Evolutionary conservation across 2,113 vertebrate species (phyloP).

Genomic region (Athene cunicularia): DNA sequence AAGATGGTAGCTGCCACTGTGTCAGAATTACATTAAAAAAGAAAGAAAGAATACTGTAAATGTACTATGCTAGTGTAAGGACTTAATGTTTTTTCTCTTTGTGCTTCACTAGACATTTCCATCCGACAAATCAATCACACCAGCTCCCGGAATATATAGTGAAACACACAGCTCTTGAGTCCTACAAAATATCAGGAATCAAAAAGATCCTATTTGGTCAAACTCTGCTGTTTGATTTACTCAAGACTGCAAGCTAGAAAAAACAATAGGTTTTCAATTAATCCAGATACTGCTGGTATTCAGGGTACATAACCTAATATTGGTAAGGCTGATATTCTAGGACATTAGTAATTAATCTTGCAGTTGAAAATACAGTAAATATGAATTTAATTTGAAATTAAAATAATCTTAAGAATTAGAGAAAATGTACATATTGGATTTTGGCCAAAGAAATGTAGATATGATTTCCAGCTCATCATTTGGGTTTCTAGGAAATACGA

Average conservation of each 20-base stretch:
- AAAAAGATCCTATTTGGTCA: slow-evolving; percentile 79
- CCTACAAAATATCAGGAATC: slow-evolving; percentile 56
- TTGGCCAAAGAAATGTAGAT: not conserved
- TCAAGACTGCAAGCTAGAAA: not conserved
- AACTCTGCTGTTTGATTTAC: slow-evolving; percentile 69
- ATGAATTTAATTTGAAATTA: not conserved
- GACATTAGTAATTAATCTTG: not conserved
- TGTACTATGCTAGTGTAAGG: not conserved
- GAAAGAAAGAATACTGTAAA: not conserved
- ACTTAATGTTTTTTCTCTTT: slow-evolving; percentile 29
- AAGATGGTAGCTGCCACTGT: not conserved
- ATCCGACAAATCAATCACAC: slow-evolving; percentile 73
- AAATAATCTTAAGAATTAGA: not conserved
- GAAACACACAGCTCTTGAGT: slow-evolving; percentile 73
- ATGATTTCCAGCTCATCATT: not conserved
- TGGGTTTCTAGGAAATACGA: not conserved
- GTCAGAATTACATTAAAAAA: not conserved
- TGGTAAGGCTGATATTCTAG: not conserved
- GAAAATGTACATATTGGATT: not conserved
- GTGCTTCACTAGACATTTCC: slow-evolving; percentile 76
- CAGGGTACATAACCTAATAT: not conserved
- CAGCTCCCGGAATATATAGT: slow-evolving; percentile 81
- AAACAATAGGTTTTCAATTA: slow-evolving; percentile 72
- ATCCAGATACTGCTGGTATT: not conserved
- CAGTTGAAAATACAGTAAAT: not conserved